Evolutionary conservation across 2,888 invertebrate species (phyloP), one percentile per base, ranked within the genome.

Genomic region (Drosophila helvetica): DNA sequence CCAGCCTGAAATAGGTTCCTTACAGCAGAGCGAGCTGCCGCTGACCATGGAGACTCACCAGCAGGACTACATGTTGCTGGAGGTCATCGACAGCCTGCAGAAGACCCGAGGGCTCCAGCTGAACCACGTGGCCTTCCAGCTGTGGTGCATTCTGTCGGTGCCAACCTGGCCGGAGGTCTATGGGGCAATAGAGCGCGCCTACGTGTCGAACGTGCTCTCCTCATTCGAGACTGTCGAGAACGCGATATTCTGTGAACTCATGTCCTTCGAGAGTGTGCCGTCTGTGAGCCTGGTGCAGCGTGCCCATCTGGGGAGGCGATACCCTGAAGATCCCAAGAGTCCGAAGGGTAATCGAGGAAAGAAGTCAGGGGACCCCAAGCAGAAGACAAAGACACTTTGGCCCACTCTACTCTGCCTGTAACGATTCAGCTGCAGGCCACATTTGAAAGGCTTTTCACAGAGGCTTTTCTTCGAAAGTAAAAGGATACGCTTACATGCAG

Each of bases 141-240:
- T 99, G 30, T 99, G 99, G 99, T 98, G 98, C 89, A 97, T 99
- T 57, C 98, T 99, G 90, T 98, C 96, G 3, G 98, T 99, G 1
- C 94, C 96, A 1, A 94, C 94, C 8, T 99, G 99, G 99, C 92
- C 94, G 0, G 99, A 99, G 94, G 96, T 99, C 38, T 99, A 99
- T 91, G 94, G 95, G 69, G 99, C 99, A 15, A 94, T 99, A n/a
- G 95, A 99, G 46, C 98, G 97, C 93, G 99, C 99, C 98, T 99
- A 99, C 91, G 96, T 97, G 92, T 98, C 96, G 71, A 98, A 99
- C 93, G 98, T 98, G 25, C 93, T 99, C 62, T 93, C 95, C 0
- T 98, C 99, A 92, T 98, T 97, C 91, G 98, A 98, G 6, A 96
- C 98, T 0, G 95, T 98, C 47, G 98, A 99, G 90, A 98, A 99